Evolutionary conservation across 2,797 vertebrate species (phyloP).

Genomic region (Argya squamiceps): DNA sequence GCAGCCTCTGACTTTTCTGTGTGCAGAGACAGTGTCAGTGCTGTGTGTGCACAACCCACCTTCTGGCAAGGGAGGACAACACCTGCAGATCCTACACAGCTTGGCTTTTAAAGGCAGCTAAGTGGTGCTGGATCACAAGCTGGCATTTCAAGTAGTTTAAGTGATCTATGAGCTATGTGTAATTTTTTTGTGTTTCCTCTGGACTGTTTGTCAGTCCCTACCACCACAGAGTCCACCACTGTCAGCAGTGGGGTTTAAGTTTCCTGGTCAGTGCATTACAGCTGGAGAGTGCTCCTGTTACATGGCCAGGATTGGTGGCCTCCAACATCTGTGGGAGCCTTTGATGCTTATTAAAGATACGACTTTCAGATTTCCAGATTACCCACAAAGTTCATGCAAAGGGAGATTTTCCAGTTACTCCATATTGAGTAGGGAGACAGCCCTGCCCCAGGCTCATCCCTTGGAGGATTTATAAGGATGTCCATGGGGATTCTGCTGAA

Average conservation of each 20-base stretch:
- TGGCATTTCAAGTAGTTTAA: background rate
- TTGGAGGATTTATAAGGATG: background rate
- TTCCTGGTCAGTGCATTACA: background rate
- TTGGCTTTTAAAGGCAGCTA: background rate
- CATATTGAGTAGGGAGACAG: background rate
- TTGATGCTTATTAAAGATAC: background rate
- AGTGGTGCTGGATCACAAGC: background rate
- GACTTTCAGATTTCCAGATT: background rate
- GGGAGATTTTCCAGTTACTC: background rate
- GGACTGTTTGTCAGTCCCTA: background rate
- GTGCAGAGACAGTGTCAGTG: background rate
- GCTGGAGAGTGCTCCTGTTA: background rate
- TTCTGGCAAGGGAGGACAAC: background rate
- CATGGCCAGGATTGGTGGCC: background rate
- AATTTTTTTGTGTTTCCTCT: background rate
- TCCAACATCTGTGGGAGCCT: background rate
- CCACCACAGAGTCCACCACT: rapidly evolving
- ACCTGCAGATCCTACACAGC: background rate
- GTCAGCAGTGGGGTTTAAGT: background rate
- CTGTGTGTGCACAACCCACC: background rate
- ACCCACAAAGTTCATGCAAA: background rate
- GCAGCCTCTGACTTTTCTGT: background rate
- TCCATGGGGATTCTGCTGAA: background rate
- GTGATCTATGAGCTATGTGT: background rate
- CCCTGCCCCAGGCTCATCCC: background rate